Conservation (phyloP, 2,113 vertebrate genomes). For the Colistium nudipinnis region DNA sequence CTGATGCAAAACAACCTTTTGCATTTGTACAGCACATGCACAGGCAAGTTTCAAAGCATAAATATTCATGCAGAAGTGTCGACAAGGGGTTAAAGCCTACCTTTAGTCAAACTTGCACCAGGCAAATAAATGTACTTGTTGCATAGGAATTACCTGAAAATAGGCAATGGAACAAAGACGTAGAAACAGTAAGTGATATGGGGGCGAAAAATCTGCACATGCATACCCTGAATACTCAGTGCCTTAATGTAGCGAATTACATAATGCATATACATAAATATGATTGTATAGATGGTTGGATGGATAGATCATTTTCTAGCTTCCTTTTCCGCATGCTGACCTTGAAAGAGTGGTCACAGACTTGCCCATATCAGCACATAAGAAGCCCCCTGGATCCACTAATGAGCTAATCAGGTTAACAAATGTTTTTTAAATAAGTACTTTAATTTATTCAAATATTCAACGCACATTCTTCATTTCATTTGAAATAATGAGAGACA, state of each 20-base stretch:
- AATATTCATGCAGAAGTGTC: conserved; percentile 51
- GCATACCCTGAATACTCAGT: background rate
- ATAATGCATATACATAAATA: background rate
- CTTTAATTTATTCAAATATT: conserved; percentile 77
- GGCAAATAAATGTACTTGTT: conserved; percentile 38
- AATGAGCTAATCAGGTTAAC: conserved; percentile 73
- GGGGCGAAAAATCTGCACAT: background rate
- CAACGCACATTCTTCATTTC: conserved; percentile 71
- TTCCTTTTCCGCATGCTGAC: conserved; percentile 55
- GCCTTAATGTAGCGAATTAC: background rate
- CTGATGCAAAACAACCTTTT: conserved; percentile 62
- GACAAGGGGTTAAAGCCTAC: conserved; percentile 42
- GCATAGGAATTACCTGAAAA: too few relatives aligned
- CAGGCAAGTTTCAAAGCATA: conserved; percentile 40
- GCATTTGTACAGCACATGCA: conserved; percentile 39
- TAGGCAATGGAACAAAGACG: too few relatives aligned
- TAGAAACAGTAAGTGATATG: too few relatives aligned
- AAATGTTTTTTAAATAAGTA: conserved; percentile 68
- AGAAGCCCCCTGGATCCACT: conserved; percentile 57
- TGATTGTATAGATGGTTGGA: background rate
- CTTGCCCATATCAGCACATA: conserved; percentile 40
- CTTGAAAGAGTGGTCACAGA: conserved; percentile 58
- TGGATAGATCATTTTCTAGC: conserved; percentile 31
- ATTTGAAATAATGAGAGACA: conserved; percentile 76
- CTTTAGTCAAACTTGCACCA: conserved; percentile 32